Conservation (phyloP, 2,888 invertebrate species). For the Rhingia rostrata region DNA sequence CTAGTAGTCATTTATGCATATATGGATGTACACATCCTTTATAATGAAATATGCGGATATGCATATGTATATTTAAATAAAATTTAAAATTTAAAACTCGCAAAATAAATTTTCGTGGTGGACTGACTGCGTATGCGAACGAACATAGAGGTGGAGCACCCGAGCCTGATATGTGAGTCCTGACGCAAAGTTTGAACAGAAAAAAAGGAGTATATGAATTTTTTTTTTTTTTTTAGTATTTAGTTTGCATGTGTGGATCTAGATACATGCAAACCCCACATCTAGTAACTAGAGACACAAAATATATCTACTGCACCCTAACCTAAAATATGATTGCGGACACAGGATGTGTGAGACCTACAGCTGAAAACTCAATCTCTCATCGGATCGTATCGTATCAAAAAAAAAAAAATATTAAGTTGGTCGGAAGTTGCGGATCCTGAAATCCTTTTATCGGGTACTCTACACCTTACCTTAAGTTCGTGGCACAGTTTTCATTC, state of each 20-base stretch:
- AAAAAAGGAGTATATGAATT: not conserved
- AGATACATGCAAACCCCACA: too few relatives aligned
- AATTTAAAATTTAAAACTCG: conserved; percentile 63
- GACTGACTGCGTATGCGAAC: conserved; percentile 12
- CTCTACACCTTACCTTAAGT: not conserved
- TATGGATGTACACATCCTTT: conserved; percentile 37
- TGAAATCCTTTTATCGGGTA: too few relatives aligned
- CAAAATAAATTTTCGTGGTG: conserved; percentile 63
- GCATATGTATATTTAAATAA: conserved; percentile 64
- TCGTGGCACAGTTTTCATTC: not conserved
- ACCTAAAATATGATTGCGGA: too few relatives aligned
- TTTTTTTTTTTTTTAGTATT: conserved; percentile 16
- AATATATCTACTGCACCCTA: too few relatives aligned
- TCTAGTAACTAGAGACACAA: too few relatives aligned
- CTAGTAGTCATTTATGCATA: conserved; percentile 25
- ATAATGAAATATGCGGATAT: conserved; percentile 62
- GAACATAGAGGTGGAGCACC: conserved; percentile 11
- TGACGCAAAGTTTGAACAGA: conserved; percentile 11
- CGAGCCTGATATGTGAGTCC: conserved; percentile 5
- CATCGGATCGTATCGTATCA: too few relatives aligned
- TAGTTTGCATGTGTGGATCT: not conserved
- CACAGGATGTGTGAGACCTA: too few relatives aligned
- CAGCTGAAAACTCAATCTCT: too few relatives aligned
- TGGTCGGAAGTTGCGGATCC: too few relatives aligned
- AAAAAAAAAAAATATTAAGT: too few relatives aligned